Evolutionary conservation across 2,888 invertebrate genomes (phyloP).

Genomic region (Drosophila prostipennis): DNA sequence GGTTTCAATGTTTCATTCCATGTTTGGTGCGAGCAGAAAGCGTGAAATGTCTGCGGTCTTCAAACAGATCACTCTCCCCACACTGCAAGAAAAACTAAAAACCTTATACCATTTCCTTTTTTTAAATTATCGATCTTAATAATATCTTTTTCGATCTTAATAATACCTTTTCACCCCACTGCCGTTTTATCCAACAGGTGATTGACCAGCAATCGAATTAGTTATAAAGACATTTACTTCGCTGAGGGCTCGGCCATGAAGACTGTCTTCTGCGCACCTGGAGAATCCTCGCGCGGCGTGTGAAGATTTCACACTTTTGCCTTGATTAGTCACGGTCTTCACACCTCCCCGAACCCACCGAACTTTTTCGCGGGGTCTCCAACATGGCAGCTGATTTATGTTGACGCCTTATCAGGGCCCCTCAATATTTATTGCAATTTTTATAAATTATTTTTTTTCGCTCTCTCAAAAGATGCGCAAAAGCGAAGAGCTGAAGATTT

Average conservation of each 20-base stretch:
- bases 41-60: slow-evolving; percentile 44
- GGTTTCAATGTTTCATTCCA: slow-evolving; percentile 6
- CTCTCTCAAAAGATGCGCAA: slow-evolving; percentile 35
- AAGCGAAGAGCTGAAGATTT: slow-evolving; percentile 57
- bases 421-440: slow-evolving; percentile 84
- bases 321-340: slow-evolving; percentile 78
- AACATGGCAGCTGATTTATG: slow-evolving; percentile 82
- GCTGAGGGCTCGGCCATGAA: background rate
- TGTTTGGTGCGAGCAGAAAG: slow-evolving; percentile 55
- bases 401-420: slow-evolving; percentile 84
- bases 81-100: background rate
- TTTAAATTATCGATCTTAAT: background rate
- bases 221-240: slow-evolving; percentile 54
- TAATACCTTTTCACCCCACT: background rate
- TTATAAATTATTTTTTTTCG: slow-evolving; percentile 77
- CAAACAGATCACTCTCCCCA: background rate
- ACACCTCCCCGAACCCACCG: slow-evolving; percentile 7
- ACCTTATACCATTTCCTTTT: too few species aligned
- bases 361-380: slow-evolving; percentile 18
- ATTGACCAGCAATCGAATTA: slow-evolving; percentile 43
- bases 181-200: slow-evolving; percentile 8
- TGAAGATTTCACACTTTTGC: slow-evolving; percentile 75
- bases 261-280: slow-evolving; percentile 23
- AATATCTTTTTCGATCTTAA: background rate
- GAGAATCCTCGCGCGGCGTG: slow-evolving; percentile 35